phyloP scores from a whole-genome alignment of 92 coral and sea anemone species.

The Porites rus region DNA sequence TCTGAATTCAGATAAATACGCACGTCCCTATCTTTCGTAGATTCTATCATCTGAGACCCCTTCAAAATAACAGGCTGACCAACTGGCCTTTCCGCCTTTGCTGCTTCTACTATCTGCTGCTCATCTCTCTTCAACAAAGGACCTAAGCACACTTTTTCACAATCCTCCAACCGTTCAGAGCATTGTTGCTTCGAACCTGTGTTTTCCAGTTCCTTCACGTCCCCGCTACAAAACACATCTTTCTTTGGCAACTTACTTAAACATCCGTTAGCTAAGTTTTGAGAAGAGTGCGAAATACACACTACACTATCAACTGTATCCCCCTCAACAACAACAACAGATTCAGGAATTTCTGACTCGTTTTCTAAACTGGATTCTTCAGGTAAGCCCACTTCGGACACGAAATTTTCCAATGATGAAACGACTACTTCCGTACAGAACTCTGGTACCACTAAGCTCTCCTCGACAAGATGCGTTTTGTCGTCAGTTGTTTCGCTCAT shows the following conservation, averaged over 20 bases:
- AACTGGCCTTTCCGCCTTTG: neutral
- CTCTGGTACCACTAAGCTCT: slow-evolving; percentile 4
- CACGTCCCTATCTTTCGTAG: neutral
- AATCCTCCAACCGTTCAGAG: neutral
- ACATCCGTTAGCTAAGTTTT: neutral
- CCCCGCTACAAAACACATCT: neutral
- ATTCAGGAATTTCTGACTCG: neutral
- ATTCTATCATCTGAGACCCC: neutral
- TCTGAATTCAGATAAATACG: neutral
- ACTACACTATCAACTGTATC: neutral
- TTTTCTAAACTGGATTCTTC: neutral
- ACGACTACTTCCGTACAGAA: neutral
- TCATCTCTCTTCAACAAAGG: no score
- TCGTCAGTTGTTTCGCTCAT: neutral
- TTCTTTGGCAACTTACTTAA: neutral
- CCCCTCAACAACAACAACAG: neutral
- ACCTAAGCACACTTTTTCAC: neutral
- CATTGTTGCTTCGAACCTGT: neutral
- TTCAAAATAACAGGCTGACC: neutral
- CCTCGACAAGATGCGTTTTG: neutral
- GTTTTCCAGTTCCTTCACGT: neutral
- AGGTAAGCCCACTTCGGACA: neutral
- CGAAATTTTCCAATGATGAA: neutral
- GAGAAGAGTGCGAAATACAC: neutral
- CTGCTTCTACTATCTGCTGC: neutral